These are phyloP conservation scores for Mesoclemmys tuberculata DNA, from an alignment of 2,113 vertebrate genomes.

Conservation along the genomic window DNA sequence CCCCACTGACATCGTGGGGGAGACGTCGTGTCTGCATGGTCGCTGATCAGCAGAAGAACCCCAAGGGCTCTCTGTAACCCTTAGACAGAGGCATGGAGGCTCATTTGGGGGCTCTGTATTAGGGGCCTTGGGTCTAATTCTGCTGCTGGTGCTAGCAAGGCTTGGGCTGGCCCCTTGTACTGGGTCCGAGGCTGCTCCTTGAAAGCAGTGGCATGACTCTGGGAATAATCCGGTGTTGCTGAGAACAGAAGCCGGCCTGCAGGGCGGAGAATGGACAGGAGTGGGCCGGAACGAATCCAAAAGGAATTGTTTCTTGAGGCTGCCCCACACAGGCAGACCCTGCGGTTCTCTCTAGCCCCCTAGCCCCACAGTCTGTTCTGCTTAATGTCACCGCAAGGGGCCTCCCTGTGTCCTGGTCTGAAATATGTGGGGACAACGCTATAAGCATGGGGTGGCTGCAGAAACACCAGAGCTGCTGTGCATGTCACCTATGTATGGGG, in stretches of 20 bases:
- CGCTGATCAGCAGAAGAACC: not conserved
- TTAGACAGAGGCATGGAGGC: not conserved
- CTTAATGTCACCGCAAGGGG: not conserved
- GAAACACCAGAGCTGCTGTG: not conserved
- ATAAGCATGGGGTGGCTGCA: no score
- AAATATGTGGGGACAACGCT: not conserved
- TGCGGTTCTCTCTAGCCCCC: not conserved
- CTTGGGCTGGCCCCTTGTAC: no score
- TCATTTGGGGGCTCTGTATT: not conserved
- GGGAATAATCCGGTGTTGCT: no score
- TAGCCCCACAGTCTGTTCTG: not conserved
- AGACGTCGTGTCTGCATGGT: not conserved
- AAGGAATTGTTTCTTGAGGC: not conserved
- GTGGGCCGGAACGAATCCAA: not conserved
- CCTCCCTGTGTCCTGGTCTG: not conserved
- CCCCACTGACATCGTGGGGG: no score
- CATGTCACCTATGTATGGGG: not conserved
- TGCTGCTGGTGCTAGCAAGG: no score
- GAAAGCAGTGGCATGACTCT: no score
- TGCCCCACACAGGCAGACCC: not conserved
- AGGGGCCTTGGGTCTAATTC: no score
- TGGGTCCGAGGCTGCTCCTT: no score
- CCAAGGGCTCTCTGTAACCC: not conserved
- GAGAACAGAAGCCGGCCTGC: no score
- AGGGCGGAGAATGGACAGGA: no score